Evolutionary conservation across 2,888 invertebrate species (phyloP), one percentile per base, ranked within the genome.

Genomic region (Perdita meconis): DNA sequence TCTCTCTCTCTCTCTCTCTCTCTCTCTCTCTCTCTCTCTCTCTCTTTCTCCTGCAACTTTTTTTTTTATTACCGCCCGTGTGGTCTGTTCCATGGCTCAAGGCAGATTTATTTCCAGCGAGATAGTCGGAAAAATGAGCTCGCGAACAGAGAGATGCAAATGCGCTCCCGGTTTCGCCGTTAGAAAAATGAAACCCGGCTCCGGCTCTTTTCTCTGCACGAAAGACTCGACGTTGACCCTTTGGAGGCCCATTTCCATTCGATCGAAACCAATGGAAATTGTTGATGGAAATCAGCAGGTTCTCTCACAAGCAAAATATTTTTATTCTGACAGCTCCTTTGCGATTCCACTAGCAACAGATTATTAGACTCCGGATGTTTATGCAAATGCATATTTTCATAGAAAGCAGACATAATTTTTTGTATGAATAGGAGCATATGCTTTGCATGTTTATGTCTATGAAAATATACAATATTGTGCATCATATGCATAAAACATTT

Each of bases 61-160:
- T 50, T 51, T 73, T 72, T 70, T 78, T 78, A 75, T 71, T 60
- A 66, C 67, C 69, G 50, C 13, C 71, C 19, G 47, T 66, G 75
- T 16, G 82, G 72, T 64, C 64, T 82, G 66, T 60, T 70, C 73
- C 71, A 61, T 40, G 73, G 75, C 75, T 79, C 68, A 66, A 56
- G 73, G 76, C 76, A 77, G 77, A 85, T 86, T 86, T 82, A 85
- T 74, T 78, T 69, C 72, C 78, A 67, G 73, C 81, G 78, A 81
- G 81, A 80, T 80, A 76, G 82, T 78, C 77, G 71, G 73, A 74
- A 80, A 84, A 84, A 77, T 78, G 79, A 83, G 72, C 80, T 78
- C 80, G 81, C 79, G 83, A 81, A 85, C 78, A 75, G 78, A 66
- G 71, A 63, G 71, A 71, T 70, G 78, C 81, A 78, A 79, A 79